Evolutionary conservation across 2,888 invertebrate species (phyloP).

Genomic region (Himalopsyche anomala): DNA sequence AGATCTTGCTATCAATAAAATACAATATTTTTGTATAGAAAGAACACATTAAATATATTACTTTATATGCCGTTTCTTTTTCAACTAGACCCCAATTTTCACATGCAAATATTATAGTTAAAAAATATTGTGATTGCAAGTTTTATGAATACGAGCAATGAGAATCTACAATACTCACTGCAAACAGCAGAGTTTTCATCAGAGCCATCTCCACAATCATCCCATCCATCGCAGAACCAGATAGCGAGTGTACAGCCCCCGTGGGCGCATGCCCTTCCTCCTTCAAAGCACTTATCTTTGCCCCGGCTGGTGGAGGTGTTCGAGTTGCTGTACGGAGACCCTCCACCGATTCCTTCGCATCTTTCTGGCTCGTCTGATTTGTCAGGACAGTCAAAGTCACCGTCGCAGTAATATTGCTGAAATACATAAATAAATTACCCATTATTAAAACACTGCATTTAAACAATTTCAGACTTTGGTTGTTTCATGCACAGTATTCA

Average conservation of each 20-base stretch:
- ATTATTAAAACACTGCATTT: too few relatives aligned
- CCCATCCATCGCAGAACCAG: constrained; percentile 83
- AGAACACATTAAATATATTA: too few relatives aligned
- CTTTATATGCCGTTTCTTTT: too few relatives aligned
- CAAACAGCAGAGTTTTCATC: constrained; percentile 80
- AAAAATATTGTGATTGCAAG: neutral
- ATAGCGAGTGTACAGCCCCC: constrained; percentile 81
- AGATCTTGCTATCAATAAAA: too few relatives aligned
- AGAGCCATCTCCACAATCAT: constrained; percentile 82
- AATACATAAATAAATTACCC: constrained; percentile 44
- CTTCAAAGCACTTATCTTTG: constrained; percentile 68
- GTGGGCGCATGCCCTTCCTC: constrained; percentile 78
- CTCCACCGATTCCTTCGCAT: constrained; percentile 73
- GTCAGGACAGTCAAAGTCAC: constrained; percentile 82
- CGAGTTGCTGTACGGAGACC: neutral
- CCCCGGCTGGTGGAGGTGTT: constrained; percentile 36
- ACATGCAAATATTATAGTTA: neutral
- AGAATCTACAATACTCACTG: constrained; percentile 68
- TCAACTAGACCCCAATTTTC: too few relatives aligned
- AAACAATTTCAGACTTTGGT: too few relatives aligned
- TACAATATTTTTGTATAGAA: too few relatives aligned
- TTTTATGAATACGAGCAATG: too few relatives aligned
- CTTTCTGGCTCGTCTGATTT: constrained; percentile 82
- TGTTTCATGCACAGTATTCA: too few relatives aligned
- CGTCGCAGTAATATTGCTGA: constrained; percentile 80